A percentile compares a stretch with the other conserved stretches of the same genome.
These are phyloP conservation scores for Clarias fuscus DNA, from an alignment of 2,797 vertebrate species.

Conservation along the genomic window DNA sequence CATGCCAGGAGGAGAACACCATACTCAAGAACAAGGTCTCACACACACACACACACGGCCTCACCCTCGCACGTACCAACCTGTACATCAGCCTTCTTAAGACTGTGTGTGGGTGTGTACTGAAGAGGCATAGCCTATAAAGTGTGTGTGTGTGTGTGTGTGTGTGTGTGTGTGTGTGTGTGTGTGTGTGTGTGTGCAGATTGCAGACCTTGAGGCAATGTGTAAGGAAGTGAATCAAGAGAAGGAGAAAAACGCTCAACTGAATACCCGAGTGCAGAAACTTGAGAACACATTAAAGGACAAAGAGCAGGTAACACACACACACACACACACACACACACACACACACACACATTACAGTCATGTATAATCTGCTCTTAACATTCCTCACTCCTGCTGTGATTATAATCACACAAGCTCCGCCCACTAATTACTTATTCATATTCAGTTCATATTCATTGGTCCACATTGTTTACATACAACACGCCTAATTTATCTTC, in stretches of 20 bases:
- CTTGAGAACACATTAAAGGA: constrained; percentile 88
- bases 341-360: constrained; percentile 9
- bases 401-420: background rate
- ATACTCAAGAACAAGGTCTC: constrained; percentile 85
- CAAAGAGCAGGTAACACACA: constrained; percentile 83
- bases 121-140: background rate
- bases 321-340: background rate
- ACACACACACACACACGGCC: constrained; percentile 7
- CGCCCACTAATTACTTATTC: background rate
- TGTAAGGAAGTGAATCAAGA: constrained; percentile 86
- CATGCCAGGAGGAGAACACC: constrained; percentile 90
- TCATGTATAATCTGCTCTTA: background rate
- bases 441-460: background rate
- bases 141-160: constrained; percentile 31
- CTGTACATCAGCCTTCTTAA: background rate
- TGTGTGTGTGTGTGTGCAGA: constrained; percentile 69
- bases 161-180: constrained; percentile 32
- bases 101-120: constrained; percentile 17
- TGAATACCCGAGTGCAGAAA: constrained; percentile 83
- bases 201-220: constrained; percentile 86
- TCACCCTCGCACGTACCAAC: background rate
- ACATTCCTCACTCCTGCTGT: background rate
- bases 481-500: background rate
- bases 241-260: constrained; percentile 84
- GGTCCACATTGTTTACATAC: background rate